These are phyloP conservation scores for Caerostris darwini DNA, from an alignment of 1,140 invertebrate genomes.

Conservation along the genomic window DNA sequence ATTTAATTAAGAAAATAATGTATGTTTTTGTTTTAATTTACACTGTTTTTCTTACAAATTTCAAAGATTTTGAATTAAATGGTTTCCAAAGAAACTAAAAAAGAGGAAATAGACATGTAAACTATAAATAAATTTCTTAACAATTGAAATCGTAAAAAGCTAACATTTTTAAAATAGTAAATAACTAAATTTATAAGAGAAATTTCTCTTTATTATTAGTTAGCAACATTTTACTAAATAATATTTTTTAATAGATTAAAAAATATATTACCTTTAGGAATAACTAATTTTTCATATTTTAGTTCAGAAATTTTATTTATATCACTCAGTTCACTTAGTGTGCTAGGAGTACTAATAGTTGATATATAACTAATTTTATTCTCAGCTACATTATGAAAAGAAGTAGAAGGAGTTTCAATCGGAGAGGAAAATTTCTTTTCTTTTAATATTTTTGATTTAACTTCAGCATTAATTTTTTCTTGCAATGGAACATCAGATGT, in stretches of 20 bases:
- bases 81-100: too few species aligned
- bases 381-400: not conserved
- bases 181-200: too few species aligned
- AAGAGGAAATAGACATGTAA: too few species aligned
- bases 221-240: too few species aligned
- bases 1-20: too few species aligned
- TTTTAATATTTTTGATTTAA: not conserved
- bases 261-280: constrained; percentile 29
- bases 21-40: too few species aligned
- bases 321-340: constrained; percentile 1
- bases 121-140: too few species aligned
- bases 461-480: not conserved
- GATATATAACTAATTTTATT: constrained; percentile 26
- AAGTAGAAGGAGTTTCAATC: not conserved
- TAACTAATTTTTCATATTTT: not conserved
- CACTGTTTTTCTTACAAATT: too few species aligned
- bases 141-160: too few species aligned
- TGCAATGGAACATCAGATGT: not conserved
- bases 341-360: constrained; percentile 55
- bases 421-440: not conserved
- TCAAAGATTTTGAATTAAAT: too few species aligned
- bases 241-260: not conserved
- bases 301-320: not conserved
- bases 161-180: too few species aligned
- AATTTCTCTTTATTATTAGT: too few species aligned